Conservation (phyloP, 2,797 vertebrate genomes). For the Sebastes steindachneri region DNA sequence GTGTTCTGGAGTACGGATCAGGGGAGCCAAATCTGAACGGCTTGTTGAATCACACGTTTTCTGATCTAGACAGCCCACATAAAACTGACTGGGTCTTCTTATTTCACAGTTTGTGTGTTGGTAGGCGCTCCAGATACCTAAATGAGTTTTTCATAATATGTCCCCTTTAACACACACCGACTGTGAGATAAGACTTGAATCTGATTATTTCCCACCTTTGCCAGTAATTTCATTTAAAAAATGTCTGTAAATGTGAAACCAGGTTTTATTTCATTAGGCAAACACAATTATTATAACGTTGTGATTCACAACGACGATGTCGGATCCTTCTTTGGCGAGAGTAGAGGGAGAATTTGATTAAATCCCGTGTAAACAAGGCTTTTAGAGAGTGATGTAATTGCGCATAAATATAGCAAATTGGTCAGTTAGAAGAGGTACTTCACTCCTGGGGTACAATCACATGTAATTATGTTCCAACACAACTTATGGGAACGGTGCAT, state of each 20-base stretch:
- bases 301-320: not conserved
- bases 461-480: not conserved
- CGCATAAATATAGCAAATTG: not conserved
- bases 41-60: too few species aligned
- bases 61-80: too few species aligned
- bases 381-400: not conserved
- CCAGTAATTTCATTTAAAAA: not conserved
- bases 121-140: too few species aligned
- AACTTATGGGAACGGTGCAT: not conserved
- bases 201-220: not conserved
- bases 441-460: not conserved
- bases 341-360: not conserved
- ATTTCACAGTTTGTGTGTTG: too few species aligned
- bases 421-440: not conserved
- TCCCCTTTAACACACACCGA: not conserved
- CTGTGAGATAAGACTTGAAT: not conserved
- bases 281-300: not conserved
- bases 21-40: too few species aligned
- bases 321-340: not conserved
- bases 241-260: not conserved
- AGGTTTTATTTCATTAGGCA: not conserved
- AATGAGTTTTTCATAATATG: too few species aligned
- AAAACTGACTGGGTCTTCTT: too few species aligned
- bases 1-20: too few species aligned
- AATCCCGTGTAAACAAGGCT: not conserved